These are phyloP conservation scores for Formicarius rufipectus DNA, from an alignment of 2,113 vertebrate species.

Conservation along the genomic window DNA sequence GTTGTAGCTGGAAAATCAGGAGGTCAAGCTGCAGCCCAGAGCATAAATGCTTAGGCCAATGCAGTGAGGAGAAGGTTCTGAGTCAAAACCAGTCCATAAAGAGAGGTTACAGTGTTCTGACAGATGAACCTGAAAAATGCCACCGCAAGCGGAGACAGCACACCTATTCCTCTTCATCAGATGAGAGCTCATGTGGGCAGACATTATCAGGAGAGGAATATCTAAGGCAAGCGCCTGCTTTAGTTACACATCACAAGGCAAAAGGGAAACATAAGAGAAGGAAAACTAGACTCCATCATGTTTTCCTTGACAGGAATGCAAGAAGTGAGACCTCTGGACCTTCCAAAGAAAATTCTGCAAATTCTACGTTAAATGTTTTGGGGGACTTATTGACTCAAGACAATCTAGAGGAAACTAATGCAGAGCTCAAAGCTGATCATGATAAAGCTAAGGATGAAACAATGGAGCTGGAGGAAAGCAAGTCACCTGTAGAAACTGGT, in stretches of 20 bases:
- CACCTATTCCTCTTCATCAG: slow-evolving; percentile 58
- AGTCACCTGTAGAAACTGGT: not conserved
- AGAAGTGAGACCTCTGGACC: not conserved
- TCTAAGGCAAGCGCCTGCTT: not conserved
- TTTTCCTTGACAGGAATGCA: not conserved
- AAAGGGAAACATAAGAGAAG: slow-evolving; percentile 70
- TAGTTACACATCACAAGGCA: slow-evolving; percentile 13
- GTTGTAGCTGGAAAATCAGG: slow-evolving; percentile 54
- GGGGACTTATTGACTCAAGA: not conserved
- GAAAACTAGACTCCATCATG: not conserved
- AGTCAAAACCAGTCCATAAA: slow-evolving; percentile 69
- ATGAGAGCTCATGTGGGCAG: slow-evolving; percentile 51
- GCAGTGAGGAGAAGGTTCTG: not conserved
- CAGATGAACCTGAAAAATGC: slow-evolving; percentile 55
- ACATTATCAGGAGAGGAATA: slow-evolving; percentile 15
- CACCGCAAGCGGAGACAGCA: slow-evolving; percentile 68
- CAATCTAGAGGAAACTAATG: not conserved
- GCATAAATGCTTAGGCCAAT: slow-evolving; percentile 23
- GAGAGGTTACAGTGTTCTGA: slow-evolving; percentile 66
- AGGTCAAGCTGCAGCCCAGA: slow-evolving; percentile 26
- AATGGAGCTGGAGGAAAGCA: slow-evolving; percentile 21
- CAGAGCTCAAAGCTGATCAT: not conserved
- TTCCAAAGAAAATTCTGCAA: not conserved
- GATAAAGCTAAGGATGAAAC: not conserved
- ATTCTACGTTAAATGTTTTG: not conserved